Base-by-base conservation (phyloP, 2,888 invertebrate genomes). In the Ichneumoninae sp. region DNA sequence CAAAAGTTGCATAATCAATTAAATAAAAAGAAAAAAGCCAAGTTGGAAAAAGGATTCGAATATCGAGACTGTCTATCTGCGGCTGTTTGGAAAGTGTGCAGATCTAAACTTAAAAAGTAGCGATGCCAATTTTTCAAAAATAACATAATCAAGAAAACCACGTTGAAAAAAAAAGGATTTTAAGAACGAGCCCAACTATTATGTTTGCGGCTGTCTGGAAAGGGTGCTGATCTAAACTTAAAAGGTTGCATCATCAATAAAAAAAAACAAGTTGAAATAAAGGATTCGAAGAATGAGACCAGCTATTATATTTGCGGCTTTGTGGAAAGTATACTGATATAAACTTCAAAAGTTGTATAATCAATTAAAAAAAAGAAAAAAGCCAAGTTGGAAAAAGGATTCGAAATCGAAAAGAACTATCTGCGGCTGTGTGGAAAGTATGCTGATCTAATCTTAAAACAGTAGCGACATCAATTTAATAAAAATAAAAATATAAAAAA, bases 401-500 rank as follows among this genome's bases (percentile, higher is more conserved):
- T 4, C 4, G 3, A 30, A 30, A 30, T 5, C 30, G 30, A 30
- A 5, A 30, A 0, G 0, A 30, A 5, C 4, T 50, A 50, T 36
- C 7, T 36, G 36, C 36, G 36, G 36, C 7, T 36, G 7, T 7
- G 7, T 36, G 36, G 7, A 36, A 36, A 36, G 7, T 36, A 5
- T 30, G 30, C 4, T 30, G 30, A 30, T 30, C 30, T 30, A 30
- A 30, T 5, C 30, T 30, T 30, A 5, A 5, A 30, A 30, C 4
- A 4, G 36, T 36, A 36, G 7, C 36, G 7, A 7, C 0, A 36
- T 7, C 1, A 7, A 7, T 7, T 36, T 36, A 75, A 81, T n/a
- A n/a, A 86, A 76, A 84, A 81, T n/a, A 85, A 36, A 6, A 7
- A 36, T 66, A 83, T 0, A 60, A 47, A 68, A 86, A 82, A 78